Percentiles rank a stretch among this genome's conserved stretches.
phyloP scores from a whole-genome alignment of 2,888 invertebrate species.

The Macroteleia sp. region DNA sequence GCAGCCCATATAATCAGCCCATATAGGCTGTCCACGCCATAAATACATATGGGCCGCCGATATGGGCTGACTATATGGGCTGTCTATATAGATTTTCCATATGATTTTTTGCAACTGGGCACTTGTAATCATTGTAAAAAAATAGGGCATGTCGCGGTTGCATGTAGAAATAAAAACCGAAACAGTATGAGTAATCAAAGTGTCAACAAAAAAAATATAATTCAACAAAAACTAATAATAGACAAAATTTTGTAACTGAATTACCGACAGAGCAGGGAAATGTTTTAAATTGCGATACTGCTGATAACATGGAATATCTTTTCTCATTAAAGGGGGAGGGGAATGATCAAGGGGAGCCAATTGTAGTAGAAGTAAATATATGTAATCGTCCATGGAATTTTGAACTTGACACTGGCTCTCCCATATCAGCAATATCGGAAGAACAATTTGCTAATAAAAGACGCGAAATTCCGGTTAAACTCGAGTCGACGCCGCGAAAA shows the following conservation, averaged over 20 bases:
- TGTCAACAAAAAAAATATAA: too few species aligned
- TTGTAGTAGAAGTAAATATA: constrained; percentile 14
- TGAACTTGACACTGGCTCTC: constrained; percentile 16
- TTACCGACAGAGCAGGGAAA: neutral
- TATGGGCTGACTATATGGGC: too few species aligned
- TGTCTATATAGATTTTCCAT: too few species aligned
- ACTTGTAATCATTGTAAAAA: neutral
- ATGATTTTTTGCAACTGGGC: too few species aligned
- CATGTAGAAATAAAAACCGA: constrained; percentile 9
- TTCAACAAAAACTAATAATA: too few species aligned
- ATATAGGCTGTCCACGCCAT: too few species aligned
- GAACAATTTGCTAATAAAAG: constrained; percentile 1
- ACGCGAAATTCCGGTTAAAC: neutral
- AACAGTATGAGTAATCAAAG: too few species aligned
- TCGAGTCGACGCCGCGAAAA: neutral
- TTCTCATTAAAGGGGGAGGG: neutral
- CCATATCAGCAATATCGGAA: constrained; percentile 17
- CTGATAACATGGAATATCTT: constrained; percentile 8
- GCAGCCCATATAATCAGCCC: too few species aligned
- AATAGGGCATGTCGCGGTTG: neutral
- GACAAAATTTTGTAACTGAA: constrained; percentile 3
- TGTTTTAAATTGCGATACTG: too few species aligned
- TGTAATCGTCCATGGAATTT: constrained; percentile 6
- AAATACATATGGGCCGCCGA: too few species aligned
- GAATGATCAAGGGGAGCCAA: neutral